These are phyloP conservation scores for Drosophila acutilabella DNA, from an alignment of 2,888 invertebrate species.

Conservation along the genomic window DNA sequence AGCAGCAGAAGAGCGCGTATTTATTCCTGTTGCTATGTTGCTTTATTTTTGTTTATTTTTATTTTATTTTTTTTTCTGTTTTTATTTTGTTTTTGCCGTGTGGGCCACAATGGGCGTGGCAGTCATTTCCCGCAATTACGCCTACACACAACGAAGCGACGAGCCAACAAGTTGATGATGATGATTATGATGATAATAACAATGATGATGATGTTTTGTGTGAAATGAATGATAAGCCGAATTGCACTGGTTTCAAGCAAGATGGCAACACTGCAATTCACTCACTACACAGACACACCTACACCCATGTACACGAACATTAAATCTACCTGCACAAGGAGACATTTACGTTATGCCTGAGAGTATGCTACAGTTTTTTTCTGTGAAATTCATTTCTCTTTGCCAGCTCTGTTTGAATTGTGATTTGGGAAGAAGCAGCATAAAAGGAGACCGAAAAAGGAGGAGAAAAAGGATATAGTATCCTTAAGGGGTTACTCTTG, in stretches of 20 bases:
- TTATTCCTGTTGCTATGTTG: conserved; percentile 64
- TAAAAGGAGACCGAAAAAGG: neutral
- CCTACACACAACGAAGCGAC: conserved; percentile 49
- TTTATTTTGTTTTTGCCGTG: conserved; percentile 37
- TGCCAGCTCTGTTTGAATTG: conserved; percentile 34
- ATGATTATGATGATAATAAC: conserved; percentile 10
- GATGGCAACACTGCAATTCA: conserved; percentile 56
- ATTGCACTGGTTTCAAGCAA: conserved; percentile 40
- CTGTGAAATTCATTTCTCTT: conserved; percentile 9
- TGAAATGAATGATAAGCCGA: conserved; percentile 62
- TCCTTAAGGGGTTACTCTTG: neutral
- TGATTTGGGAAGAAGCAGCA: neutral
- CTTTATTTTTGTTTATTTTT: conserved; percentile 39
- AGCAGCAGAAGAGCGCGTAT: conserved; percentile 15
- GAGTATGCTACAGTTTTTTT: conserved; percentile 61
- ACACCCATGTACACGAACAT: neutral
- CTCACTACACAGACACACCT: neutral
- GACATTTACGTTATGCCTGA: conserved; percentile 55
- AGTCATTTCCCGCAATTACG: conserved; percentile 79
- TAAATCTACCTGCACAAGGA: neutral
- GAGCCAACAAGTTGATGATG: conserved; percentile 9
- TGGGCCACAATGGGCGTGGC: conserved; percentile 78
- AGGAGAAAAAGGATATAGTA: neutral
- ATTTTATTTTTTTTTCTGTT: conserved; percentile 38
- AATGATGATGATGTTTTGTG: conserved; percentile 31